Base-by-base conservation (phyloP, 2,888 invertebrate genomes). In the Thera britannica region DNA sequence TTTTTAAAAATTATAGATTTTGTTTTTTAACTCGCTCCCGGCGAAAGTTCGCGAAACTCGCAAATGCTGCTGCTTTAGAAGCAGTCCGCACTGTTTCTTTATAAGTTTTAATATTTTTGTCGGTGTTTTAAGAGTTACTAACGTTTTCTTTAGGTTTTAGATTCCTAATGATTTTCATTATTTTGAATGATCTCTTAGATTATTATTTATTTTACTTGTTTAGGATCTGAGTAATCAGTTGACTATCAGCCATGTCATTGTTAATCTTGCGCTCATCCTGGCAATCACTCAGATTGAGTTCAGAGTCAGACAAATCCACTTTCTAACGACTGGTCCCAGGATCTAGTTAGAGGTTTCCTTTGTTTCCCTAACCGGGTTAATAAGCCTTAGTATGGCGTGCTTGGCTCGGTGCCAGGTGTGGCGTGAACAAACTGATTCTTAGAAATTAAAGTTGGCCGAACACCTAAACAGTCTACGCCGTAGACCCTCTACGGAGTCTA, bases 1-100 rank as follows among this genome's bases (percentile, higher is more conserved):
- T 72, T 75, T 73, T 68, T 64, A 70, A 71, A 74, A 73, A 72
- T 70, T 73, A 73, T 72, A 73, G 70, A 71, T 74, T 71, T 72
- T 63, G 68, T 75, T 72, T 73, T 74, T 72, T 72, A 68, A 70
- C 71, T 71, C 57, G 51, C 68, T 63, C 55, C 56, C 52, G 67
- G 63, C 44, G 48, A 60, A 62, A 72, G 62, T 72, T 72, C 38
- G 52, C 52, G 52, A 8, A 52, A 34, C 34, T 52, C 34, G 34
- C 57, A 56, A 67, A 71, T 67, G 72, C 58, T 51, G 46, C 52
- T 67, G 64, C 70, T 70, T 66, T 54, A 62, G 55, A 58, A 66
- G 60, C 63, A 58, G 63, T 63, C 54, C 54, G 54, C 63, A 49
- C 60, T 63, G 66, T 54, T 70, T 65, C 65, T 70, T 62, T 63